phyloP scores from a whole-genome alignment of 2,797 vertebrate genomes.

The Dicrostonyx torquatus region DNA sequence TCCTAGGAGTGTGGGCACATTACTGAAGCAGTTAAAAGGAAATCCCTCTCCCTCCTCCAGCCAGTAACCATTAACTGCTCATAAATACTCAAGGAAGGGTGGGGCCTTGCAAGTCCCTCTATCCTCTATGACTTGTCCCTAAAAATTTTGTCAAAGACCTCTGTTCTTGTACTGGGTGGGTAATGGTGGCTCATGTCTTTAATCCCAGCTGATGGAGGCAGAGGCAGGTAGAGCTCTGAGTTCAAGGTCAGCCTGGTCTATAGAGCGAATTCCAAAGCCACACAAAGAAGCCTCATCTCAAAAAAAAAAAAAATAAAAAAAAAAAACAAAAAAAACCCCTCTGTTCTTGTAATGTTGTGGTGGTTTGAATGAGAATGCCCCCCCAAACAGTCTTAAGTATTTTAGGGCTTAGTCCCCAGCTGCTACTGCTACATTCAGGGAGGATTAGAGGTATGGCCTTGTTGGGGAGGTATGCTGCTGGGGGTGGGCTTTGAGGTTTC shows the following conservation, averaged over 20 bases:
- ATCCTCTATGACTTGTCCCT: neutral
- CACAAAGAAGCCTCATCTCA: too few species aligned
- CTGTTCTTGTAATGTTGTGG: neutral
- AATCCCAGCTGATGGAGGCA: too few species aligned
- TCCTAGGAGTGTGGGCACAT: neutral
- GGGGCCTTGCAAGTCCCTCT: neutral
- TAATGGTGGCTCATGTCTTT: too few species aligned
- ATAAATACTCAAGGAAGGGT: neutral
- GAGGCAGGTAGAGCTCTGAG: too few species aligned
- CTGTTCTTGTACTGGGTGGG: neutral
- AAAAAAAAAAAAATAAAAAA: neutral
- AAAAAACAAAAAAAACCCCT: neutral
- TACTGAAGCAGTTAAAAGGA: neutral
- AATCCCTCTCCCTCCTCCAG: neutral
- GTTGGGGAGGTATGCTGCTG: neutral
- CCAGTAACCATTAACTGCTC: neutral
- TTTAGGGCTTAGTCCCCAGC: neutral
- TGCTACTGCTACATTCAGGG: neutral
- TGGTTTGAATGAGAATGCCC: neutral
- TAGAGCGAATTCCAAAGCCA: neutral
- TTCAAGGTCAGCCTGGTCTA: too few species aligned
- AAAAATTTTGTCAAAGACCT: conserved; percentile 4
- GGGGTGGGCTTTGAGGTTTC: neutral
- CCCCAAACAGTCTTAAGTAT: neutral
- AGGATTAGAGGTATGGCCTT: neutral